Percentiles rank a stretch among this genome's conserved stretches.
phyloP scores from a whole-genome alignment of 2,888 invertebrate genomes.

The Ochropleura leucogaster region DNA sequence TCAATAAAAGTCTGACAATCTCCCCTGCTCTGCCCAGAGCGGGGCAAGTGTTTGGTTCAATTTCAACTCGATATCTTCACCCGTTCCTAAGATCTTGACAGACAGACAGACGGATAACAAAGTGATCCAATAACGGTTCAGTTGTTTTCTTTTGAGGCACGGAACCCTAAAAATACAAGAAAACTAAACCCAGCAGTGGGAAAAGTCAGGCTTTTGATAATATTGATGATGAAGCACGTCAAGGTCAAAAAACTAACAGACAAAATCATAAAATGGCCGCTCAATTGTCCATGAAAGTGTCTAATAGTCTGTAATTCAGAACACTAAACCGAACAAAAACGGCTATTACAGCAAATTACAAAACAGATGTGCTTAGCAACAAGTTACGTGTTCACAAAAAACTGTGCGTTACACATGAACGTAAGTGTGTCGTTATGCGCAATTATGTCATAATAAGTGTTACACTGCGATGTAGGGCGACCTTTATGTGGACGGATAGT shows the following conservation, averaged over 20 bases:
- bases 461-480: slow-evolving; percentile 55
- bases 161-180: too few species aligned
- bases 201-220: too few species aligned
- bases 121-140: too few species aligned
- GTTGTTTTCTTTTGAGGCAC: too few species aligned
- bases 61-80: too few species aligned
- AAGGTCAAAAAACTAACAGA: slow-evolving; percentile 7
- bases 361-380: slow-evolving; percentile 59
- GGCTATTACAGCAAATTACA: slow-evolving; percentile 46
- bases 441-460: slow-evolving; percentile 58
- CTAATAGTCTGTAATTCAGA: slow-evolving; percentile 24
- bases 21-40: too few species aligned
- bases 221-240: too few species aligned
- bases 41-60: too few species aligned
- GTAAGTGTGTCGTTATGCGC: slow-evolving; percentile 56
- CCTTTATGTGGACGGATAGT: slow-evolving; percentile 50
- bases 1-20: too few species aligned
- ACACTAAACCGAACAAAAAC: slow-evolving; percentile 38
- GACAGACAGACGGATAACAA: too few species aligned
- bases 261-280: slow-evolving; percentile 15
- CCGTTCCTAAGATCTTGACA: too few species aligned
- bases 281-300: slow-evolving; percentile 35
- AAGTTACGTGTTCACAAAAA: slow-evolving; percentile 54
- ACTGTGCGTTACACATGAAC: slow-evolving; percentile 55
- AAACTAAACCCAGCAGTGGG: too few species aligned